Base-by-base conservation (phyloP, 2,113 vertebrate species). In the Pedetes capensis region DNA sequence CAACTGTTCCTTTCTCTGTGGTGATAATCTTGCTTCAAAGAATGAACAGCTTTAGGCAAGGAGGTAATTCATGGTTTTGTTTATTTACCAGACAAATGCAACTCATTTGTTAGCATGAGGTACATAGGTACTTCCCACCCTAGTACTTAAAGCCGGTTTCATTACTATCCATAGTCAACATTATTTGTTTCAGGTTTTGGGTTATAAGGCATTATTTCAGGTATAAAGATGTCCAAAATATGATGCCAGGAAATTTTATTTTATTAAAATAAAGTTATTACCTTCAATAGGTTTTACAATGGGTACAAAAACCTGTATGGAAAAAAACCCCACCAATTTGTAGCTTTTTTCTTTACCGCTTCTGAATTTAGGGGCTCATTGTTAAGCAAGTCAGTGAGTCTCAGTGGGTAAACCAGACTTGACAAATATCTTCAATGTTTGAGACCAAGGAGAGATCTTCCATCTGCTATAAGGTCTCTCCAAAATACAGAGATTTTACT, bases 31-130 rank as follows among this genome's bases (percentile, higher is more conserved):
- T 59, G 44, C 11, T 96, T 23, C 57, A 68, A 69, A 94, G 87
- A 91, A 89, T 3, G 47, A 97, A 22, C 39, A 81, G 27, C 14
- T 87, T 90, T 66, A 76, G 71, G 51, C 64, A 29, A 93, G 87
- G n/a, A 83, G 42, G 29, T 10, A 4, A 72, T 44, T 95, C 74
- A 87, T 64, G 22, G 95, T 94, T 93, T 27, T 34, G 14, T 83
- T 95, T 92, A n/a, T 95, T 96, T 94, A 44, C 42, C 55, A 95
- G 47, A 78, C 59, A 96, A 78, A 95, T 89, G 27, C 14, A 94
- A 57, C 34, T 96, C 42, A 68, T 53, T 85, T 74, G 34, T 23
- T 79, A 25, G 14, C 23, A 51, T 34, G 71, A 72, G 78, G 34
- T n/a, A 5, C 44, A 13, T 3, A 76, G 32, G 3, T 61, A 29